Evolutionary conservation across 2,888 invertebrate species (phyloP).

Genomic region (Acrobasis consociella): DNA sequence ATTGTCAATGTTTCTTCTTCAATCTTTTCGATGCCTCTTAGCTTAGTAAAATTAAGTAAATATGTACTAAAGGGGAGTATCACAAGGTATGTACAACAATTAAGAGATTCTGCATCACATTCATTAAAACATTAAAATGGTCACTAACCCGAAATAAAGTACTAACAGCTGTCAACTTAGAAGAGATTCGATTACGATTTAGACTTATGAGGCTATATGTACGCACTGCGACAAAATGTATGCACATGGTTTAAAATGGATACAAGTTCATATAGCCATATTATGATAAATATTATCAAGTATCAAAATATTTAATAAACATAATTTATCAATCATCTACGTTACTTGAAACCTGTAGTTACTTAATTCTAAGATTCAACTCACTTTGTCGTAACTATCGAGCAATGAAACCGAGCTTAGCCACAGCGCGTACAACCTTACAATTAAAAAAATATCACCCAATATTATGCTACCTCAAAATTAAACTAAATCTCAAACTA

Average conservation of each 20-base stretch:
- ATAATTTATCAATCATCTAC: too few species aligned
- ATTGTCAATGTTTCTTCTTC: constrained; percentile 4
- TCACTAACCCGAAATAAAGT: constrained; percentile 15
- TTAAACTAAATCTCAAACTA: neutral
- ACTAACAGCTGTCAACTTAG: neutral
- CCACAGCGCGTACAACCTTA: neutral
- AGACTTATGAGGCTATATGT: neutral
- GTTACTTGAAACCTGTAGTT: too few species aligned
- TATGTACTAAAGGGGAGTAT: constrained; percentile 14
- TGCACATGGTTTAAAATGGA: too few species aligned
- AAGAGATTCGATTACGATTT: neutral
- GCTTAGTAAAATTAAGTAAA: constrained; percentile 14
- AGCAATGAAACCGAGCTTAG: neutral
- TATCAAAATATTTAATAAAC: too few species aligned
- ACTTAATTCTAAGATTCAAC: too few species aligned
- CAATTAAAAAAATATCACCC: neutral
- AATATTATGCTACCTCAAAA: neutral
- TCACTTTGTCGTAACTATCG: too few species aligned
- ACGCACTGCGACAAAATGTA: neutral
- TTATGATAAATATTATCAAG: too few species aligned
- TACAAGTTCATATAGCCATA: too few species aligned
- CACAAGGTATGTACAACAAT: constrained; percentile 13
- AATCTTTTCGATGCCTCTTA: constrained; percentile 20
- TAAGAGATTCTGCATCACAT: constrained; percentile 10
- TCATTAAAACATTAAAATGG: constrained; percentile 3